These are phyloP conservation scores for Rhynchonycteris naso DNA, from an alignment of 2,797 vertebrate species.

Conservation along the genomic window DNA sequence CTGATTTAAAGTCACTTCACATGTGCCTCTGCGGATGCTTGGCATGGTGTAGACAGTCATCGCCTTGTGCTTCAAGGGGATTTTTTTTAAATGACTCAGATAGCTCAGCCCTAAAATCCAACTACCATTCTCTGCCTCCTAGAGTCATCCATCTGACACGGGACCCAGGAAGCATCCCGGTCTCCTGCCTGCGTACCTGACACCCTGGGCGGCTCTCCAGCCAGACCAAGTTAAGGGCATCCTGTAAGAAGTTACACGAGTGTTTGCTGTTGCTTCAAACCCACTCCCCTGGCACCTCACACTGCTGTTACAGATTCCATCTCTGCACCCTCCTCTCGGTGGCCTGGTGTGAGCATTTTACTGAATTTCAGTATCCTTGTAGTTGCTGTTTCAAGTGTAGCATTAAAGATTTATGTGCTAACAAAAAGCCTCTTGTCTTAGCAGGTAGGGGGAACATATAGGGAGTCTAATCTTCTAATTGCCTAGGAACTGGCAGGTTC, in stretches of 20 bases:
- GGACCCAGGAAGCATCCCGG: neutral
- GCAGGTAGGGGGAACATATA: conserved; percentile 7
- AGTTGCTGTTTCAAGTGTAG: neutral
- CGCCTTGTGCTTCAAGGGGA: neutral
- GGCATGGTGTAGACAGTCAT: neutral
- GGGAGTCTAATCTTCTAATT: conserved; percentile 64
- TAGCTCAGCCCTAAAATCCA: neutral
- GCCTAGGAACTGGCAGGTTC: conserved; percentile 51
- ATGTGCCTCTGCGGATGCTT: neutral
- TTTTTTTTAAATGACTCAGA: neutral
- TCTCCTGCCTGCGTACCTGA: neutral
- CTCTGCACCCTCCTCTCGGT: neutral
- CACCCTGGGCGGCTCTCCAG: neutral
- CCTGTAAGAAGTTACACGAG: neutral
- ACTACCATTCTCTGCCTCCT: neutral
- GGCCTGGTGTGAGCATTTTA: conserved; percentile 41
- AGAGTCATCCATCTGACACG: neutral
- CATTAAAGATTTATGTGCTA: conserved; percentile 41
- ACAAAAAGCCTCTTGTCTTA: conserved; percentile 74
- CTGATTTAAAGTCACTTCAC: neutral
- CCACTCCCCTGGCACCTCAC: neutral
- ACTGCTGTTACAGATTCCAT: neutral
- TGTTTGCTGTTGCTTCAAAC: neutral
- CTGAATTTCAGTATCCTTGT: conserved; percentile 62
- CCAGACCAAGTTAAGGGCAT: neutral